Evolutionary conservation across 2,113 vertebrate species (phyloP).

Genomic region (Muntiacus reevesi): DNA sequence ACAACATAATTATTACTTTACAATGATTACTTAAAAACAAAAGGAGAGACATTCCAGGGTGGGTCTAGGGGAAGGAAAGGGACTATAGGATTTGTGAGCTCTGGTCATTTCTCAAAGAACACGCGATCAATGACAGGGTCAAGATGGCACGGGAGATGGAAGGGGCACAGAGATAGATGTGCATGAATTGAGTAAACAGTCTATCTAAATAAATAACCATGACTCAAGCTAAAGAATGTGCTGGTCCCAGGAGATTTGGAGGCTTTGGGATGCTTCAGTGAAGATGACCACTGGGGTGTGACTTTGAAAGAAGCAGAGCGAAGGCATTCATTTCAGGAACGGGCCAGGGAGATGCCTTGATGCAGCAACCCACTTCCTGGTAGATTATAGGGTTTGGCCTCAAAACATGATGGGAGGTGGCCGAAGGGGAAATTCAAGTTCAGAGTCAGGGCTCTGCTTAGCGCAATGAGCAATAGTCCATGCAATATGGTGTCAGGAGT

Average conservation of each 20-base stretch:
- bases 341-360: not conserved
- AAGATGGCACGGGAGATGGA: not conserved
- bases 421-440: not conserved
- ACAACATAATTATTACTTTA: not conserved
- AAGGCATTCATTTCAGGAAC: not conserved
- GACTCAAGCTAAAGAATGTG: not conserved
- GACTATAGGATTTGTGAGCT: not conserved
- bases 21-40: not conserved
- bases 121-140: not conserved
- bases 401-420: not conserved
- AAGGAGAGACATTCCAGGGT: not conserved
- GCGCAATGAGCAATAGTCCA: not conserved
- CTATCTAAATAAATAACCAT: not conserved
- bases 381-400: not conserved
- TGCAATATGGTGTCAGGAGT: accelerated
- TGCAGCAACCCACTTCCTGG: not conserved
- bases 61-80: not conserved
- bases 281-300: not conserved
- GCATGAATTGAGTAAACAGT: not conserved
- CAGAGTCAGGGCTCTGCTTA: not conserved
- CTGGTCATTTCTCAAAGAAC: not conserved
- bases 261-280: not conserved
- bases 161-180: not conserved
- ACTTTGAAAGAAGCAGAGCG: not conserved
- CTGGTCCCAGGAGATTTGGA: not conserved